Conservation (phyloP, 2,797 vertebrate species). For the Etheostoma nigrum region DNA sequence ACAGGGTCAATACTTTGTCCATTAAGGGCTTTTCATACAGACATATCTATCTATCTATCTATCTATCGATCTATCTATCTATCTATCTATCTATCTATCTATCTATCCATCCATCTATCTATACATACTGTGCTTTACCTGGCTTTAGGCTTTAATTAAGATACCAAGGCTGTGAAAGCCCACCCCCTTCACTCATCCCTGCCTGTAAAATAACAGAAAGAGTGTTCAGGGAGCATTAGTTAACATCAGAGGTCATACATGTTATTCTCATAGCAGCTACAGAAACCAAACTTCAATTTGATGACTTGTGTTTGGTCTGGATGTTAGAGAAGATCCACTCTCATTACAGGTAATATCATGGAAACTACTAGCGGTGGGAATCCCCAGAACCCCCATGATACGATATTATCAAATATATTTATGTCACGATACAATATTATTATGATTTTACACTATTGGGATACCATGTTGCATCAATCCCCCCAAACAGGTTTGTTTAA, state of each 20-base stretch:
- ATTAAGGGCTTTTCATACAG: constrained; percentile 44
- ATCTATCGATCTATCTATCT: too few species aligned
- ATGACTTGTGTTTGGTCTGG: not conserved
- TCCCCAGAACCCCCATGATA: too few species aligned
- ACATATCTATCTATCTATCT: not conserved
- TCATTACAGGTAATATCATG: not conserved
- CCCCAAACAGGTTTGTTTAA: too few species aligned
- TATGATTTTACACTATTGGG: too few species aligned
- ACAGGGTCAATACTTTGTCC: constrained; percentile 24
- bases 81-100: too few species aligned
- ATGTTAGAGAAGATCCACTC: constrained; percentile 1
- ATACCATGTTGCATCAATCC: too few species aligned
- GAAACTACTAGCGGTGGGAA: not conserved
- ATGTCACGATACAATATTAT: too few species aligned
- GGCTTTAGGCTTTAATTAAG: constrained; percentile 56
- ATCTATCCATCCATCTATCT: too few species aligned
- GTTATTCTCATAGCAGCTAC: constrained; percentile 33
- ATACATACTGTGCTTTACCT: constrained; percentile 17
- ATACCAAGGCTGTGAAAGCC: not conserved
- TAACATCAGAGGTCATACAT: constrained; percentile 42
- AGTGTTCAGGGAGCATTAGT: constrained; percentile 31
- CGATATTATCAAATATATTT: too few species aligned
- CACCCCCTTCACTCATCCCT: not conserved
- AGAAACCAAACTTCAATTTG: constrained; percentile 9
- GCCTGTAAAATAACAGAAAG: constrained; percentile 44